These are phyloP conservation scores for Gallirallus australis DNA, from an alignment of 2,797 vertebrate genomes.

Conservation along the genomic window DNA sequence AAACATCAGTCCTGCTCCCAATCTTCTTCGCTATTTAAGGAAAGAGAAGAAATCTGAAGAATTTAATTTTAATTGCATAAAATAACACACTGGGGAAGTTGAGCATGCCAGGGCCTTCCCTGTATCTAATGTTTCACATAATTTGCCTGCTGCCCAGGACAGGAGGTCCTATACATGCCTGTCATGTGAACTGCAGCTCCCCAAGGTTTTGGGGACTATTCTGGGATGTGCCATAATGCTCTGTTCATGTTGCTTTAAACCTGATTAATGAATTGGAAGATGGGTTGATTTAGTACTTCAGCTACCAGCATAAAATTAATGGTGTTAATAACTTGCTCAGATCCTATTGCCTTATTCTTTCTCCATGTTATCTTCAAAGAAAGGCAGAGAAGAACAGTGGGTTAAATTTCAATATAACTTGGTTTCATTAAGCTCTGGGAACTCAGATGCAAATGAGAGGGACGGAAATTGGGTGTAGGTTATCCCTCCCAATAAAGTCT, in stretches of 20 bases:
- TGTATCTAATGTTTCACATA: slow-evolving; percentile 16
- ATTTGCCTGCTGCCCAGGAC: slow-evolving; percentile 16
- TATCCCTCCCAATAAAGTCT: background rate
- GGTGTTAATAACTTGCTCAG: background rate
- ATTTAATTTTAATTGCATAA: slow-evolving; percentile 54
- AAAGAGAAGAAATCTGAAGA: slow-evolving; percentile 38
- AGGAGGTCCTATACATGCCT: background rate
- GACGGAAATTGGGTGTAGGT: background rate
- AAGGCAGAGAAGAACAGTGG: background rate
- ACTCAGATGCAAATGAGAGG: background rate
- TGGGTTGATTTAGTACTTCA: slow-evolving; percentile 38
- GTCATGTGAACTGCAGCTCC: slow-evolving; percentile 20
- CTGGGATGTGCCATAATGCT: slow-evolving; percentile 11
- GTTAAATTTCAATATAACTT: background rate
- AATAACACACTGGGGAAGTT: background rate
- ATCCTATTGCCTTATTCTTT: background rate
- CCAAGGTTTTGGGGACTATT: slow-evolving; percentile 51
- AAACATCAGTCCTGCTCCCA: slow-evolving; percentile 31
- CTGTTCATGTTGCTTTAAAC: slow-evolving; percentile 54
- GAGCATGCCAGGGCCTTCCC: background rate
- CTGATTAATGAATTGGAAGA: slow-evolving; percentile 37
- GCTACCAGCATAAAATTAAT: slow-evolving; percentile 34
- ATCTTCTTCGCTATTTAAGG: slow-evolving; percentile 11
- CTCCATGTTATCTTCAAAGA: background rate
- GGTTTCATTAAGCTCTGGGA: background rate